Percentiles rank a stretch among this genome's conserved stretches.
phyloP scores from a whole-genome alignment of 2,797 vertebrate genomes.

The Acanthis flammea region DNA sequence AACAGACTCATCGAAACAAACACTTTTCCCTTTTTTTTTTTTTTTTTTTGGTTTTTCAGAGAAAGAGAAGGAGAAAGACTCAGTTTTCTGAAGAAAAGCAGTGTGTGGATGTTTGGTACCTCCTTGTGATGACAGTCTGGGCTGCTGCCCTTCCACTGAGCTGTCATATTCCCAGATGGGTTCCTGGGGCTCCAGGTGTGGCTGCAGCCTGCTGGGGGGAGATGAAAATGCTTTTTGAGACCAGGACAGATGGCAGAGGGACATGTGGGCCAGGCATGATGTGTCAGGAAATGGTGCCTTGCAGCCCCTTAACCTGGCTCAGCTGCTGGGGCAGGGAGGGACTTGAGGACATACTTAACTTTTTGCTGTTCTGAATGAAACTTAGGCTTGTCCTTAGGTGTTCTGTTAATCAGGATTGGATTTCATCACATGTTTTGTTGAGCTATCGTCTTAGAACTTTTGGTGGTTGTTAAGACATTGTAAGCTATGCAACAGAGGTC shows the following conservation, averaged over 20 bases:
- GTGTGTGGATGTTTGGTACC: not conserved
- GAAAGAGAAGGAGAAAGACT: not conserved
- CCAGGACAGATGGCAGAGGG: not conserved
- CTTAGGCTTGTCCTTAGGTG: not conserved
- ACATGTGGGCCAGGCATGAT: rapidly evolving
- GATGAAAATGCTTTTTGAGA: not conserved
- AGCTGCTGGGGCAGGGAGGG: not conserved
- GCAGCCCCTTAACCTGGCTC: not conserved
- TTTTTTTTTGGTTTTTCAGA: not conserved
- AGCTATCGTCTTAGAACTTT: not conserved
- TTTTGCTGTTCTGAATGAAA: not conserved
- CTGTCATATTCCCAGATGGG: not conserved
- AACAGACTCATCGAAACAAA: not conserved
- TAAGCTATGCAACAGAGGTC: not conserved
- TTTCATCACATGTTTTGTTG: not conserved
- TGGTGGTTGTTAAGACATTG: not conserved
- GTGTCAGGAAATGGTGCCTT: not conserved
- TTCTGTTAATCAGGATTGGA: not conserved
- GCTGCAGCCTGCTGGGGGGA: not conserved
- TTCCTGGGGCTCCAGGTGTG: not conserved
- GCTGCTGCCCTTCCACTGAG: not conserved
- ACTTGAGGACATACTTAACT: not conserved
- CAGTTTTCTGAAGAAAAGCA: not conserved
- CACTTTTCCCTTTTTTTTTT: not conserved
- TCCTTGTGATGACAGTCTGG: not conserved